Base-by-base conservation (phyloP, 2,888 invertebrate species). In the Luperina nickerlii region DNA sequence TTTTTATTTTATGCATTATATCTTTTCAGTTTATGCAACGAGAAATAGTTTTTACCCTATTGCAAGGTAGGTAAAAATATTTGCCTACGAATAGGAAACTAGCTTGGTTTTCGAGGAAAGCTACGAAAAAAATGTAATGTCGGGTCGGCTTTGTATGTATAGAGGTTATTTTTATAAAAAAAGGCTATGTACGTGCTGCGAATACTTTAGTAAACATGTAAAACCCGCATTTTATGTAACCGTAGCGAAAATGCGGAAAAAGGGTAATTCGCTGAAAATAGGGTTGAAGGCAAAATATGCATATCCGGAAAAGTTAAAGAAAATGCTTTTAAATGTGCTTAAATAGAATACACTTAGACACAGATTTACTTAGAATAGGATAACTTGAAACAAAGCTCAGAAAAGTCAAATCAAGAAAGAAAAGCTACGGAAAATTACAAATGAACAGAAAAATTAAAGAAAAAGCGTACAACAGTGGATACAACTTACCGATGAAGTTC, bases 401-500 rank as follows among this genome's bases (percentile, higher is more conserved):
- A 27, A 48, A 78, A 42, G 24, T 13, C n/a, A 48, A 72, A 71
- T 42, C 20, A 73, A 51, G 62, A 7, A 54, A 78, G 42, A 67
- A 68, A 74, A 74, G 13, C 15, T 42, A 5, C 0, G 2, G 27
- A 45, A 27, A 57, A 38, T 13, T 0, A 38, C 20, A 51, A 45
- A 13, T 15, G 15, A 11, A 68, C 11, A 11, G 27, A 70, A 76
- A n/a, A 32, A 62, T 27, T 7, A 18, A 57, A 48, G 11, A 2
- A 54, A 70, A 51, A 66, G 27, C 32, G 38, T 78, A 60, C 57
- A 79, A 63, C 85, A 82, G 67, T 76, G 78, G 80, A 86, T 72
- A 77, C 67, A 75, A 96, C 96, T 96, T 88, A 96, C 96, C 96
- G 83, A 96, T 94, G 91, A 96, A 96, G 91, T 96, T 96, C 96